These are phyloP conservation scores for Zaprionus lineosus DNA, from an alignment of 2,888 invertebrate genomes.

Conservation along the genomic window DNA sequence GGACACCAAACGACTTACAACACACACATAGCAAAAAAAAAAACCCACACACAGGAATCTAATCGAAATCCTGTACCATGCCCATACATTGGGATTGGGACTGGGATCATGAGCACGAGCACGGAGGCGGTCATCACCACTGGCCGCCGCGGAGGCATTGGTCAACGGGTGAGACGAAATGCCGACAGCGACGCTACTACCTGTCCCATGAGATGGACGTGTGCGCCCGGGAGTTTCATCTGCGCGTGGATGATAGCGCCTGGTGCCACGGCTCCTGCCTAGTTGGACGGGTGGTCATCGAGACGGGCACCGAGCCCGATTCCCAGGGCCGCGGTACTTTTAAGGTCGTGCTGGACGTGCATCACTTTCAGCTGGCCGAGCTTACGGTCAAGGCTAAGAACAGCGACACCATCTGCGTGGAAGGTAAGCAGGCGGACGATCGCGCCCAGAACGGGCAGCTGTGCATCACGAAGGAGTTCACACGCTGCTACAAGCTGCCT, in stretches of 20 bases:
- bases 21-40: no score
- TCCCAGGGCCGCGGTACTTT: slow-evolving; percentile 78
- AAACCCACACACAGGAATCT: neutral
- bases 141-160: slow-evolving; percentile 62
- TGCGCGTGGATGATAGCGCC: slow-evolving; percentile 65
- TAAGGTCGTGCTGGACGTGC: slow-evolving; percentile 79
- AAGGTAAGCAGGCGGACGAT: slow-evolving; percentile 77
- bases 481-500: slow-evolving; percentile 79
- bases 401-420: slow-evolving; percentile 77
- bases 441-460: slow-evolving; percentile 66
- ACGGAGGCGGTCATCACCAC: slow-evolving; percentile 66
- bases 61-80: slow-evolving; percentile 43
- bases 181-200: slow-evolving; percentile 63
- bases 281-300: slow-evolving; percentile 74
- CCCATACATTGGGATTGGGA: slow-evolving; percentile 78
- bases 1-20: neutral
- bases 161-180: slow-evolving; percentile 65
- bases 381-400: slow-evolving; percentile 79
- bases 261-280: slow-evolving; percentile 80
- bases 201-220: slow-evolving; percentile 71
- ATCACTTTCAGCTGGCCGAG: slow-evolving; percentile 78
- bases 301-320: slow-evolving; percentile 74
- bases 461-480: slow-evolving; percentile 80
- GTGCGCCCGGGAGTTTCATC: slow-evolving; percentile 71
- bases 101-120: slow-evolving; percentile 72